phyloP scores from a whole-genome alignment of 2,888 invertebrate species.

The Microctonus hyperodae region DNA sequence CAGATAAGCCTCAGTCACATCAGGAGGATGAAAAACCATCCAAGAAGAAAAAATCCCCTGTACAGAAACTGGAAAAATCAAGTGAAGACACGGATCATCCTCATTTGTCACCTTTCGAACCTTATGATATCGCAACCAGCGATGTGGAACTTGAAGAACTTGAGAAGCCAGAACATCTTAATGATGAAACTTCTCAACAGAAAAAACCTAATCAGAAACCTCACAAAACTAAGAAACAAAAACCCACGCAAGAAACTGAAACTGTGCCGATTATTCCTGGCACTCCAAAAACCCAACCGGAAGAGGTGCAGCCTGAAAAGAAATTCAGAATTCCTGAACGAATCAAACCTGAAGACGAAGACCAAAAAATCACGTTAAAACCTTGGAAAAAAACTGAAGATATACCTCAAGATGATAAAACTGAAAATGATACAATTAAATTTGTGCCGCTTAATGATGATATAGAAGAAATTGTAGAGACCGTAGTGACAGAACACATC shows the following conservation, averaged over 20 bases:
- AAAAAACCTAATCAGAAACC: conserved; percentile 51
- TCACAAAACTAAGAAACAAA: conserved; percentile 53
- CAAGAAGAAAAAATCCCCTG: conserved; percentile 46
- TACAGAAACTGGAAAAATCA: conserved; percentile 47
- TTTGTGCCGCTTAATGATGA: conserved; percentile 40
- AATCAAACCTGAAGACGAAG: conserved; percentile 55
- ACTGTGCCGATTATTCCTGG: conserved; percentile 59
- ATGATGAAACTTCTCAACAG: conserved; percentile 57
- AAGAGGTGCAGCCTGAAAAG: conserved; percentile 59
- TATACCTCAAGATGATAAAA: conserved; percentile 49
- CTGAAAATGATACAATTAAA: conserved; percentile 41
- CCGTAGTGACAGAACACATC: conserved; percentile 42
- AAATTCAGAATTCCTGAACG: conserved; percentile 58
- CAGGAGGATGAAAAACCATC: conserved; percentile 52
- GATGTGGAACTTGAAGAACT: conserved; percentile 51
- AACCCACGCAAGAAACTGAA: conserved; percentile 55
- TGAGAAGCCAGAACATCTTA: conserved; percentile 57
- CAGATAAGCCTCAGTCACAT: conserved; percentile 53
- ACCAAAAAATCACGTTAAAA: conserved; percentile 58
- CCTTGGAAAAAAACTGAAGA: conserved; percentile 55
- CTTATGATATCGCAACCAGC: conserved; percentile 56
- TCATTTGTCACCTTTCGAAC: conserved; percentile 60
- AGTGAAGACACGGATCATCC: conserved; percentile 56
- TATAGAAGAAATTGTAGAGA: conserved; percentile 42
- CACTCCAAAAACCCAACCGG: conserved; percentile 60